Conservation (phyloP, 2,797 vertebrate genomes). For the Silurus lanzhouensis region DNA sequence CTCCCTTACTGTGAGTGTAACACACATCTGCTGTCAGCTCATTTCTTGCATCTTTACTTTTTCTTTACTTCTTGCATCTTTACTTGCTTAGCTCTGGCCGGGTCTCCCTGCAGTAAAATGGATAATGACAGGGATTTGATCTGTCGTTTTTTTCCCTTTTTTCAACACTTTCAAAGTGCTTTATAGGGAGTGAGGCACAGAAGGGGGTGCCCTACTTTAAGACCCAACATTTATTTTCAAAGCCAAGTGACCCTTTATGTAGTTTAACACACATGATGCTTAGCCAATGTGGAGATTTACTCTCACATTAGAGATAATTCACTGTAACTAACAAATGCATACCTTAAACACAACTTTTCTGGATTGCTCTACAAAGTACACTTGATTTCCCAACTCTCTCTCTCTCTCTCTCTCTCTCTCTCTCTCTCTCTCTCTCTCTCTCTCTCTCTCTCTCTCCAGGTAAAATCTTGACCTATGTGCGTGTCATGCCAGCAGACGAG, state of each 20-base stretch:
- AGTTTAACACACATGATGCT: constrained; percentile 57
- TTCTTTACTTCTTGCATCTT: not conserved
- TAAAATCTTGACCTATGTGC: constrained; percentile 52
- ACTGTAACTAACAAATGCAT: not conserved
- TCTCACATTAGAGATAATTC: not conserved
- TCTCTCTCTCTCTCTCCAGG: constrained; percentile 29
- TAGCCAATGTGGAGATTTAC: constrained; percentile 47
- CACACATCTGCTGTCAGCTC: not conserved
- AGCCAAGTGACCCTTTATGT: constrained; percentile 62
- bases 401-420: constrained; percentile 37
- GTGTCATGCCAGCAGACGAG: constrained; percentile 48
- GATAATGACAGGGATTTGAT: constrained; percentile 73
- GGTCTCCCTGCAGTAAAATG: constrained; percentile 70
- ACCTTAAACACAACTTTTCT: constrained; percentile 11
- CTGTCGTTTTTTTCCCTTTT: constrained; percentile 50
- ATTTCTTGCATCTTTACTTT: not conserved
- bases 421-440: constrained; percentile 30
- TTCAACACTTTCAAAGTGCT: constrained; percentile 57
- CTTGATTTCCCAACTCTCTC: constrained; percentile 47
- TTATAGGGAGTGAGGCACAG: constrained; percentile 53
- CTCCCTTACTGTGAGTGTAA: not conserved
- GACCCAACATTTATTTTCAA: constrained; percentile 56
- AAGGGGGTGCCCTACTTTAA: constrained; percentile 63
- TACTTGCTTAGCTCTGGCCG: constrained; percentile 28
- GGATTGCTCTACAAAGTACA: constrained; percentile 52